Conservation (phyloP, 2,113 vertebrate genomes). For the Aix galericulata region DNA sequence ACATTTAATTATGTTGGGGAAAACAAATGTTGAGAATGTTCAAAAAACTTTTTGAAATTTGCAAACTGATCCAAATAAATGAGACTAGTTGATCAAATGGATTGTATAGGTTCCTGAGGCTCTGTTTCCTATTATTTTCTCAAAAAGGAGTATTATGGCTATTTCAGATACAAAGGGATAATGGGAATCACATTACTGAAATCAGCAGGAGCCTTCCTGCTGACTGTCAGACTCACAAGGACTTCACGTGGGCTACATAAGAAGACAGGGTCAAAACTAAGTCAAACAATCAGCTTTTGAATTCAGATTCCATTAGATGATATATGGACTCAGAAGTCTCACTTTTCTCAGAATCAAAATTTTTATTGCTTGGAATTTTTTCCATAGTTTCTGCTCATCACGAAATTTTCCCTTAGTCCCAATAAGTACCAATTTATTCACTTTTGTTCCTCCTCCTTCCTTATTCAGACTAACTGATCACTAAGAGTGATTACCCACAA, state of each 20-base stretch:
- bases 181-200: background rate
- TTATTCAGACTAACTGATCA: background rate
- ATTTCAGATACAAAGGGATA: background rate
- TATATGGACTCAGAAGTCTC: background rate
- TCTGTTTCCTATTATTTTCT: background rate
- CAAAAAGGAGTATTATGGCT: background rate
- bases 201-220: background rate
- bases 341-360: background rate
- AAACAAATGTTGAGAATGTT: background rate
- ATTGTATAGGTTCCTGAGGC: background rate
- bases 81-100: background rate
- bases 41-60: background rate
- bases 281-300: background rate
- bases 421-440: background rate
- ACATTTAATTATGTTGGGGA: background rate
- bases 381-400: background rate
- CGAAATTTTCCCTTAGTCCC: background rate
- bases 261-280: background rate
- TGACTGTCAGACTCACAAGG: background rate
- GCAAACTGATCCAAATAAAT: background rate
- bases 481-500: background rate
- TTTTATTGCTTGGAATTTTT: background rate
- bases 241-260: background rate
- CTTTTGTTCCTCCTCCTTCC: background rate
- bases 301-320: background rate